Evolutionary conservation across 2,888 invertebrate species (phyloP), one percentile per base, ranked within the genome.

Genomic region (Entomobrya multifasciata): DNA sequence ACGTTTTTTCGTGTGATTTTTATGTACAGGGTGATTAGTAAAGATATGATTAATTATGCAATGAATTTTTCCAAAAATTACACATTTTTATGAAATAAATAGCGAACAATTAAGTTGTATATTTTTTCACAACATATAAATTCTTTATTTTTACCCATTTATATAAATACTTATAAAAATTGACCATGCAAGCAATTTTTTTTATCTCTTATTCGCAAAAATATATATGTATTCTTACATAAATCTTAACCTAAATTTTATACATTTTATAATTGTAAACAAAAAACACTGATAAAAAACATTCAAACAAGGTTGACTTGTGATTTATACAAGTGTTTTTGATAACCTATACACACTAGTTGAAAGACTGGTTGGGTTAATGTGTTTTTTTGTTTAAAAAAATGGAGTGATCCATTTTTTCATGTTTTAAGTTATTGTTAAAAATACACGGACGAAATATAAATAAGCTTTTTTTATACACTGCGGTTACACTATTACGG

Each of bases 311-410:
- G 25, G 0, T 25, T 57, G 22, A 5, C 22, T 22, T 4, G 52
- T 52, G 11, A 20, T 57, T 57, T 57, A 20, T 57, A 25, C 25
- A 20, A 57, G 57, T 57, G 57, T 25, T 57, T 27, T 15, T 25
- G 25, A n/a, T 47, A n/a, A 25, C 6, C 20, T 70, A 70, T 70
- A 47, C 70, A 74, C 74, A 74, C 74, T 74, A 74, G 74, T 74
- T 74, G 74, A 74, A 74, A 74, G 74, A 74, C 74, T 74, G 47
- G 44, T 52, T 52, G 74, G 74, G 74, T 17, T 49, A 30, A 25
- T 74, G 52, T 20, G n/a, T 52, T 74, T 74, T 52, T 25, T 25
- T 1, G 8, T n/a, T n/a, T n/a, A 57, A 57, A 25, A 57, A 11
- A 57, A 55, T 55, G 20, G n/a, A 55, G 20, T 15, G n/a, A 70